Percentiles rank a stretch among this genome's conserved stretches.
phyloP scores from a whole-genome alignment of 2,113 vertebrate species.

The Antigone vipio region DNA sequence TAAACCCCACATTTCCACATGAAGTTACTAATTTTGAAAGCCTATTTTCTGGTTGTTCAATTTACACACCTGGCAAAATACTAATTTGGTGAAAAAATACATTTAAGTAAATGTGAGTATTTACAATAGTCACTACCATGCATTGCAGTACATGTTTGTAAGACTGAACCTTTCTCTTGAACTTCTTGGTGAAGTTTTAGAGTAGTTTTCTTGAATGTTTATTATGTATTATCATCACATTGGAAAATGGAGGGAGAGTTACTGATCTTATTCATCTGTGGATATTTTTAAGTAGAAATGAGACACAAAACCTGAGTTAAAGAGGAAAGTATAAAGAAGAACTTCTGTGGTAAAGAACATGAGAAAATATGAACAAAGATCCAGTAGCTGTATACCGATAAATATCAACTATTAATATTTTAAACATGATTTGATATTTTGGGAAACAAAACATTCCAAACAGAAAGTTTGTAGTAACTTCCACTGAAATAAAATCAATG shows the following conservation, averaged over 20 bases:
- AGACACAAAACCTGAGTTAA: not conserved
- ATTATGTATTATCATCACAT: not conserved
- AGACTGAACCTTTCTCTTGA: not conserved
- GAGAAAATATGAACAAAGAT: not conserved
- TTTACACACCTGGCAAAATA: not conserved
- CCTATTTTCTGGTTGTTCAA: not conserved
- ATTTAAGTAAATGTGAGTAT: not conserved
- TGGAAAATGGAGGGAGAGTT: not conserved
- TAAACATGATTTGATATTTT: not conserved
- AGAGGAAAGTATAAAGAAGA: not conserved
- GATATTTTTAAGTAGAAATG: not conserved
- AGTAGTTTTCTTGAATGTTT: not conserved
- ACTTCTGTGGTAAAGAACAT: not conserved
- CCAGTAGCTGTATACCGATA: not conserved
- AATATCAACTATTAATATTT: not conserved
- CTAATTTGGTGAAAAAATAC: not conserved
- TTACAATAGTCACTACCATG: not conserved
- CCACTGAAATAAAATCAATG: not conserved
- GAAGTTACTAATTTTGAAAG: not conserved
- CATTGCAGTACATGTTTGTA: not conserved
- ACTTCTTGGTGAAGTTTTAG: not conserved
- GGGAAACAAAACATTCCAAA: not conserved
- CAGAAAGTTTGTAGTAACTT: not conserved
- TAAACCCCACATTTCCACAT: not conserved
- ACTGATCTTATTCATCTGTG: not conserved